phyloP scores from a whole-genome alignment of 2,113 vertebrate species.

The Micronisus gabar region DNA sequence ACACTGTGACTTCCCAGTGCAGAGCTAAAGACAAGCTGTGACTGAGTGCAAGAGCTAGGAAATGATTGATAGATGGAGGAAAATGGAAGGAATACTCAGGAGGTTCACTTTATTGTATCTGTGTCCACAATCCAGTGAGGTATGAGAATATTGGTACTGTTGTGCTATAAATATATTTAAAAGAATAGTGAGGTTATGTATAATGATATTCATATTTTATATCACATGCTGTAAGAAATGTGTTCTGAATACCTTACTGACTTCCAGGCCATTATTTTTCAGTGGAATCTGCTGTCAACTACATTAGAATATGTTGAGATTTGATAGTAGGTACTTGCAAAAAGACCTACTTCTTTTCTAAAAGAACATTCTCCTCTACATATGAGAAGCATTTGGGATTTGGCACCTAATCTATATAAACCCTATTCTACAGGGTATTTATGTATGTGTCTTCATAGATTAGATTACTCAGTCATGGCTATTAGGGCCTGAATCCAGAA shows the following conservation, averaged over 20 bases:
- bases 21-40: too few species aligned
- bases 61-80: too few species aligned
- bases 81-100: too few species aligned
- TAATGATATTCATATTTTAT: too few species aligned
- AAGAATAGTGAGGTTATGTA: too few species aligned
- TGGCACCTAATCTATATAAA: neutral
- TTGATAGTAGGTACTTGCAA: neutral
- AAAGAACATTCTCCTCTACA: neutral
- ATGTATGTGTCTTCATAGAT: neutral
- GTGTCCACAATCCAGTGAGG: too few species aligned
- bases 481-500: neutral
- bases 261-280: neutral
- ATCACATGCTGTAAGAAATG: too few species aligned
- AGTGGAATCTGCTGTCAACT: neutral
- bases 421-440: neutral
- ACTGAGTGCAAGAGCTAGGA: too few species aligned
- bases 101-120: too few species aligned
- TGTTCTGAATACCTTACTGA: neutral
- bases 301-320: neutral
- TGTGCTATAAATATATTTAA: too few species aligned
- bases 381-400: neutral
- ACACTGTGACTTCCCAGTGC: too few species aligned
- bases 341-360: neutral
- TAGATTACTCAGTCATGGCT: neutral
- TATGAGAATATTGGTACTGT: too few species aligned